Conservation (phyloP, 2,113 vertebrate genomes). For the Corythornis vintsioides region DNA sequence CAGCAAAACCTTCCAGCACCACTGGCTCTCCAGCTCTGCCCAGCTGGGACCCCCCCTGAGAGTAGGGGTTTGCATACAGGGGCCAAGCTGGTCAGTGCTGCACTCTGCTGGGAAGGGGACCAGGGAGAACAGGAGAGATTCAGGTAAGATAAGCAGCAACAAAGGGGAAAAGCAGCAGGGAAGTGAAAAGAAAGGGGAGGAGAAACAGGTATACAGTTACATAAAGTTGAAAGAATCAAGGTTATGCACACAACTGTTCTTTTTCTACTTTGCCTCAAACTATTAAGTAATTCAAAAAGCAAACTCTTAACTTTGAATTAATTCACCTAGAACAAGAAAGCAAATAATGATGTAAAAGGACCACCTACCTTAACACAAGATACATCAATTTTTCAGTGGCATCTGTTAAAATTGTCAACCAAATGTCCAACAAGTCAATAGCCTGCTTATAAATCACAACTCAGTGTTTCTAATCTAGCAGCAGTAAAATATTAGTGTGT, state of each 20-base stretch:
- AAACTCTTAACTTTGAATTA: background rate
- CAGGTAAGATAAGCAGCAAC: background rate
- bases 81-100: background rate
- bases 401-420: background rate
- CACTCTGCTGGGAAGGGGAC: background rate
- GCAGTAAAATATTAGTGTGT: background rate
- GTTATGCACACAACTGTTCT: rapidly evolving
- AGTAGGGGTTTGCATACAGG: background rate
- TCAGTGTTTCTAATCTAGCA: background rate
- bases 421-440: background rate
- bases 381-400: background rate
- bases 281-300: background rate
- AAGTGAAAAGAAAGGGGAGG: background rate
- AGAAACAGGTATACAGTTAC: background rate
- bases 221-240: background rate
- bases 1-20: background rate
- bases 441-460: background rate
- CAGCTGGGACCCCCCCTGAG: too few species aligned
- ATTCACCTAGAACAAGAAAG: background rate
- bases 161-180: background rate
- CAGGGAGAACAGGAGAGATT: background rate
- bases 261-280: background rate
- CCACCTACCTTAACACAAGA: background rate
- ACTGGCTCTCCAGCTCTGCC: background rate
- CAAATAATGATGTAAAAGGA: background rate